Evolutionary conservation across 53 echinoderm and acorn worm genomes (phyloP).

Genomic region (Paracentrotus lividus): DNA sequence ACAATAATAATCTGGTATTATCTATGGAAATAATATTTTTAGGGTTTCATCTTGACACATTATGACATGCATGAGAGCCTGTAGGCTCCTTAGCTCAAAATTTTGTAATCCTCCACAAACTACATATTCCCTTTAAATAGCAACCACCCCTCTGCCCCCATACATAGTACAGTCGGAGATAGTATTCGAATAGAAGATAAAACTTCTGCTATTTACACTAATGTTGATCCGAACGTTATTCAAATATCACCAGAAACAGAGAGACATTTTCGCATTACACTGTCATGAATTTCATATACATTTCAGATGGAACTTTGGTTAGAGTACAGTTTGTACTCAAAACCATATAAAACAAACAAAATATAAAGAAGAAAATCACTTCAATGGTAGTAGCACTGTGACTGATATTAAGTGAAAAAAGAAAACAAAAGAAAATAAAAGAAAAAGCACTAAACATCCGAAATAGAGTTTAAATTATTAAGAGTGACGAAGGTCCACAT

Average conservation of each 20-base stretch:
- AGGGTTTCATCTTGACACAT: no score
- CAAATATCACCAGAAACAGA: conserved; percentile 13
- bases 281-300: not conserved
- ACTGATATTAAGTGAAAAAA: not conserved
- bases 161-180: not conserved
- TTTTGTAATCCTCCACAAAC: no score
- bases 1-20: no score
- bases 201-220: conserved; percentile 35
- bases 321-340: not conserved
- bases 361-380: not conserved
- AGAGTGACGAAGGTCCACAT: conserved; percentile 14
- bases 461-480: not conserved
- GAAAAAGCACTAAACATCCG: not conserved
- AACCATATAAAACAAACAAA: not conserved
- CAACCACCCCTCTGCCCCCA: not conserved
- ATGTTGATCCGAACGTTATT: not conserved
- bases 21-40: no score
- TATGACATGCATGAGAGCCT: no score
- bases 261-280: not conserved
- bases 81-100: no score
- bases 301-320: not conserved
- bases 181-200: not conserved
- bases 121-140: no score
- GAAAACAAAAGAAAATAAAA: not conserved
- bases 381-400: not conserved